These are phyloP conservation scores for Drosophila gunungcola DNA, from an alignment of 1,140 invertebrate genomes.

Conservation along the genomic window DNA sequence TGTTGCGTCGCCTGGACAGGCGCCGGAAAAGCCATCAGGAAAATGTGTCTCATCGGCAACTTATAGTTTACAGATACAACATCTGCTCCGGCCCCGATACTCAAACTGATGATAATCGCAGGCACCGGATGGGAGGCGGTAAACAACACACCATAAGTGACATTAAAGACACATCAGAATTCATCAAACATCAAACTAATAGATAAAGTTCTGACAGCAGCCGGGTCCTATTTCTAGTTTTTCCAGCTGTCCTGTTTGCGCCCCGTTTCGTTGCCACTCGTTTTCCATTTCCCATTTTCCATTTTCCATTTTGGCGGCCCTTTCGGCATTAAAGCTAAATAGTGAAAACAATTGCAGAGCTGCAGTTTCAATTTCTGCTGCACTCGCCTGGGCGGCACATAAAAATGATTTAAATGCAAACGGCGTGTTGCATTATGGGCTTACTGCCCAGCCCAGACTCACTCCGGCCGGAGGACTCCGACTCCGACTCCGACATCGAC, in stretches of 20 bases:
- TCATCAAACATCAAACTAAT: slow-evolving; percentile 72
- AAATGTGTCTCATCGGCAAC: slow-evolving; percentile 44
- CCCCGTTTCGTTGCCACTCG: not conserved
- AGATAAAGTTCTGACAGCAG: slow-evolving; percentile 69
- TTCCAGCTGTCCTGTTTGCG: not conserved
- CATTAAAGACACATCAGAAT: slow-evolving; percentile 80
- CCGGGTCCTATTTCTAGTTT: slow-evolving; percentile 11
- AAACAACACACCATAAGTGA: slow-evolving; percentile 52
- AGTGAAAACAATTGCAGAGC: slow-evolving; percentile 11
- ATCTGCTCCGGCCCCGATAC: slow-evolving; percentile 36
- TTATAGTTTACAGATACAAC: slow-evolving; percentile 51
- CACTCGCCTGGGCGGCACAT: slow-evolving; percentile 34
- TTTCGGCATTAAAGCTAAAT: slow-evolving; percentile 39
- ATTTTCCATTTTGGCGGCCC: not conserved
- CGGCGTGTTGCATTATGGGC: slow-evolving; percentile 62
- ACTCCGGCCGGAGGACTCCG: not conserved
- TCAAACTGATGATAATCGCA: slow-evolving; percentile 57
- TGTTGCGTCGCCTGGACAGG: not conserved
- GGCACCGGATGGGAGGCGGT: slow-evolving; percentile 10
- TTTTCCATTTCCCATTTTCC: slow-evolving; percentile 3
- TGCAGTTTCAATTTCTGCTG: slow-evolving; percentile 24
- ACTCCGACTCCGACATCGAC: not conserved
- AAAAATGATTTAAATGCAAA: slow-evolving; percentile 78
- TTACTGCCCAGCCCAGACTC: slow-evolving; percentile 16
- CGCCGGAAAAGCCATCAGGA: slow-evolving; percentile 54